A percentile compares a stretch with the other conserved stretches of the same genome.
phyloP scores from a whole-genome alignment of 2,888 invertebrate genomes.

The Sipha maydis region DNA sequence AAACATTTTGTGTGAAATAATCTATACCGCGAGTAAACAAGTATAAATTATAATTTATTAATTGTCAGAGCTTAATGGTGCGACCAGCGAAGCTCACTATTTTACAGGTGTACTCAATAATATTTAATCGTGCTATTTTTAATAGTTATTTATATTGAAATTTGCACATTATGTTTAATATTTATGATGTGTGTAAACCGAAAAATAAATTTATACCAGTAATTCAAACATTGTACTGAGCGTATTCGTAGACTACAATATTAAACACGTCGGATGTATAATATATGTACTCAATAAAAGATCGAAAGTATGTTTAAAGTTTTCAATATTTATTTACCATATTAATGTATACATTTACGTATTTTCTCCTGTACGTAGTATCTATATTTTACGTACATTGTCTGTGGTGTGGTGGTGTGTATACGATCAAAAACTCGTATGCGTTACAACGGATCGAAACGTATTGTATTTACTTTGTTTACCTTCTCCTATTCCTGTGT shows the following conservation, averaged over 20 bases:
- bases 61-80: too few species aligned
- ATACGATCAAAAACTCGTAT: slow-evolving; percentile 20
- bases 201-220: too few species aligned
- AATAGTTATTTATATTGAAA: too few species aligned
- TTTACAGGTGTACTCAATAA: too few species aligned
- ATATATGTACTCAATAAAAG: background rate
- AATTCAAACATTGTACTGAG: background rate
- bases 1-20: too few species aligned
- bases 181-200: background rate
- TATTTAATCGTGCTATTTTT: too few species aligned
- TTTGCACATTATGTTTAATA: too few species aligned
- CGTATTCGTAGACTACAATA: background rate
- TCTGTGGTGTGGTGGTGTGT: background rate
- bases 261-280: background rate
- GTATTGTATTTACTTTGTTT: slow-evolving; percentile 18
- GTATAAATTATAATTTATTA: too few species aligned
- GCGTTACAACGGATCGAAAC: background rate
- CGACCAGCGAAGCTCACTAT: too few species aligned
- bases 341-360: background rate
- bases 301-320: background rate
- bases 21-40: too few species aligned
- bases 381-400: background rate
- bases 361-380: background rate
- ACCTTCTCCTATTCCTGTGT: background rate
- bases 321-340: slow-evolving; percentile 15